Percentiles rank a stretch among this genome's conserved stretches.
These are phyloP conservation scores for Cantharis flavilabris DNA, from an alignment of 2,888 invertebrate species.

Conservation along the genomic window DNA sequence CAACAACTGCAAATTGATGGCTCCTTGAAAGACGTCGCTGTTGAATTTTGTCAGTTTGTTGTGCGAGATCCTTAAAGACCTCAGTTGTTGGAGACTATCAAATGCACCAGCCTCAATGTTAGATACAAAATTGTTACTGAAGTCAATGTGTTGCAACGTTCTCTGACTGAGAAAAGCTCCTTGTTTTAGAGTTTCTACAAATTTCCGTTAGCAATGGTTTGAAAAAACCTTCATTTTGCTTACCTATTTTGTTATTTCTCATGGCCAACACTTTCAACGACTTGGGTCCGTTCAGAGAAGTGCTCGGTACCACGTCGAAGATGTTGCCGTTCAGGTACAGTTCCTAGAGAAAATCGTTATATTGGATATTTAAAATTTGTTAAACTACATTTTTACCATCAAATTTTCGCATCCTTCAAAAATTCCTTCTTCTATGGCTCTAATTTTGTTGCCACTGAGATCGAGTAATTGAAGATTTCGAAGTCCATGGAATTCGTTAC, in stretches of 20 bases:
- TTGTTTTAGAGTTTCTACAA: slow-evolving; percentile 69
- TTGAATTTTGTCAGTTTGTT: slow-evolving; percentile 82
- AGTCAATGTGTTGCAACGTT: slow-evolving; percentile 73
- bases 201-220: slow-evolving; percentile 4
- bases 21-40: slow-evolving; percentile 81
- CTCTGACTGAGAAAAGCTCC: slow-evolving; percentile 73
- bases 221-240: slow-evolving; percentile 32
- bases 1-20: slow-evolving; percentile 75
- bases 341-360: slow-evolving; percentile 61
- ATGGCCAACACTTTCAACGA: slow-evolving; percentile 74
- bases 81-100: slow-evolving; percentile 67
- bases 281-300: slow-evolving; percentile 80
- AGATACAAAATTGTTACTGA: slow-evolving; percentile 78
- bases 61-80: slow-evolving; percentile 72
- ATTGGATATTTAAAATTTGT: background rate
- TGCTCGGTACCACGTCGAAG: slow-evolving; percentile 74
- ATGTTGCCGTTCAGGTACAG: slow-evolving; percentile 82
- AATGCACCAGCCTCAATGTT: slow-evolving; percentile 79
- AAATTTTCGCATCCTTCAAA: slow-evolving; percentile 81
- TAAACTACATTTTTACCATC: slow-evolving; percentile 57
- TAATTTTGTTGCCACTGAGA: slow-evolving; percentile 78
- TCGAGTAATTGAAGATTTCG: slow-evolving; percentile 74
- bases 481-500: slow-evolving; percentile 80
- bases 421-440: slow-evolving; percentile 84
- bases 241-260: slow-evolving; percentile 81